Conservation (phyloP, 1,140 invertebrate genomes). For the Lordiphosa clarofinis region DNA sequence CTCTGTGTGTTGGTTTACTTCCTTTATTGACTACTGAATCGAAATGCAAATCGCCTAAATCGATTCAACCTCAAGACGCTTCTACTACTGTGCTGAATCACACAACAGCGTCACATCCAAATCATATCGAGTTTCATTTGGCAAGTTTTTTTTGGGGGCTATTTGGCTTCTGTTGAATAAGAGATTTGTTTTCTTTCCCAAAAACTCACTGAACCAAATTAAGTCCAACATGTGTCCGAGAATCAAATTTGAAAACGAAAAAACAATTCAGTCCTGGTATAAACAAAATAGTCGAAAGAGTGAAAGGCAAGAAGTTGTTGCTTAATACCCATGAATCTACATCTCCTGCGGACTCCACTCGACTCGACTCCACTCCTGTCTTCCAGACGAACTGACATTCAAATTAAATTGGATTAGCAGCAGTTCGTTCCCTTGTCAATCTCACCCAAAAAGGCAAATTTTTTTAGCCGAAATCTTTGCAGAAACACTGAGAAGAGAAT, state of each 20-base stretch:
- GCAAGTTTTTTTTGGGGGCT: too few species aligned
- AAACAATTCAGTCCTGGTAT: constrained; percentile 16
- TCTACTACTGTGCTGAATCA: constrained; percentile 18
- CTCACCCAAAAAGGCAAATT: constrained; percentile 49
- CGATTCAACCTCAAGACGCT: constrained; percentile 22
- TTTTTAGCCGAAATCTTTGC: constrained; percentile 30
- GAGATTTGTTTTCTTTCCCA: constrained; percentile 13
- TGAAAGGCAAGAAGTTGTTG: constrained; percentile 63
- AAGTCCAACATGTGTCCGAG: constrained; percentile 54
- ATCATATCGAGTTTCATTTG: constrained; percentile 69
- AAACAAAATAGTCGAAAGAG: constrained; percentile 59
- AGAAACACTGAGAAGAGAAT: constrained; percentile 31
- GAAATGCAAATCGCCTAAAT: background rate
- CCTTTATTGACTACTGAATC: background rate
- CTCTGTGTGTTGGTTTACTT: too few species aligned
- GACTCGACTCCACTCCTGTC: constrained; percentile 49
- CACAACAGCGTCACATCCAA: constrained; percentile 11
- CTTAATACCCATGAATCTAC: constrained; percentile 66
- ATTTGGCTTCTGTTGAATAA: constrained; percentile 59
- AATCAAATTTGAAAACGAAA: constrained; percentile 47
- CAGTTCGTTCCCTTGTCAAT: constrained; percentile 72
- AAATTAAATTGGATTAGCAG: constrained; percentile 79
- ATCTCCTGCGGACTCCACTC: constrained; percentile 26
- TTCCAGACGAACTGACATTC: constrained; percentile 79
- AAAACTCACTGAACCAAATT: constrained; percentile 69